Base-by-base conservation (phyloP, 2,888 invertebrate genomes). In the Diarsia rubi region DNA sequence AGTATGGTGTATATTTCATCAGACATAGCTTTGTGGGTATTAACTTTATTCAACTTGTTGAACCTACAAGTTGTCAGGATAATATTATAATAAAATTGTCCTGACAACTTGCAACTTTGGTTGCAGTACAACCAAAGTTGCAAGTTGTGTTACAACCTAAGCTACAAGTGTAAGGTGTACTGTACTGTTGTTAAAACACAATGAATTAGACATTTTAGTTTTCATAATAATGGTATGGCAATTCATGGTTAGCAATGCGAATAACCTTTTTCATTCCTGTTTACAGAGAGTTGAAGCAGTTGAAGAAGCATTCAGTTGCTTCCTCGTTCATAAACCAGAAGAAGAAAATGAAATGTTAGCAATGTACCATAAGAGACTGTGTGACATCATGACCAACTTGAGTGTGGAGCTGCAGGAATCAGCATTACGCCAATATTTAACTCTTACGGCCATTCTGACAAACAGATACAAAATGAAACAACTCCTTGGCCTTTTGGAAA, bases 301-400 rank as follows among this genome's bases (percentile, higher is more conserved):
- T 49, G 99, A 99, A 91, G 98, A 99, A 93, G 98, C 98, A 0
- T 99, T 99, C 90, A 98, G 98, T 91, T 98, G 98, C 88, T 98
- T 98, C 88, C 97, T 99, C 76, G 98, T 98, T 2, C 98, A 98
- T 89, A 97, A 98, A 85, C 97, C 97, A 27, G 97, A 97, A 69
- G 97, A 97, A 75, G 98, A 98, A 91, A 97, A 96, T 83, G 98
- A 98, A 85, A 98, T 98, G 91, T 95, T 98, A 45, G 93, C 97
- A 57, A 94, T 96, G 90, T 98, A 98, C 94, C 97, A 98, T 86
- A 97, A 97, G 82, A 98, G 98, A 82, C 93, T 99, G 52, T 97
- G 97, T 73, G 95, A 95, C 24, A 97, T 97, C 1, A 97, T 99
- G 94, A 97, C 97, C 44, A 97, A 97, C 47, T 92, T 98, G 37